phyloP scores from a whole-genome alignment of 2,113 vertebrate genomes.

The Dolichotis patagonum region DNA sequence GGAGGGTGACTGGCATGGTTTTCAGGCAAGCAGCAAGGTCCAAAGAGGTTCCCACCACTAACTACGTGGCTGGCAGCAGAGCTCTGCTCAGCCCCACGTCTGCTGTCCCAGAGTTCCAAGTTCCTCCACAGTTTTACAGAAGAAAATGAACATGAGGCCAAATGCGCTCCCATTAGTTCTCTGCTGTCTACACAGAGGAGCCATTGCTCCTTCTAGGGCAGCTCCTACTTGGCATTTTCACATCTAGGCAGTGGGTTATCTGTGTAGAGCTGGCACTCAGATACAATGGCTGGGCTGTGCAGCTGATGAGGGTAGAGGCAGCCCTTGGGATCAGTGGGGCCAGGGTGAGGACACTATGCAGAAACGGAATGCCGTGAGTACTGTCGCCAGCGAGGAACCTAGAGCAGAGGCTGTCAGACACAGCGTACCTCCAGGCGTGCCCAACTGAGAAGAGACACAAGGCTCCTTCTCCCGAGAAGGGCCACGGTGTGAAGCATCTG shows the following conservation, averaged over 20 bases:
- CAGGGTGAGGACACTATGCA: background rate
- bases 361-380: background rate
- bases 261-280: background rate
- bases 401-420: background rate
- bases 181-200: background rate
- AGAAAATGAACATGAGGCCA: background rate
- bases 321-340: background rate
- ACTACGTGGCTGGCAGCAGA: background rate
- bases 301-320: background rate
- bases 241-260: rapidly evolving
- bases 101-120: background rate
- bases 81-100: background rate
- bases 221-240: background rate
- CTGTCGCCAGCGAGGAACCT: background rate
- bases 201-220: background rate
- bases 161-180: background rate
- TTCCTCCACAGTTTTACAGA: background rate
- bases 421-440: background rate
- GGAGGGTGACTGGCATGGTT: background rate
- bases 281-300: rapidly evolving
- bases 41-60: background rate
- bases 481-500: background rate
- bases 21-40: background rate
- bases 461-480: background rate
- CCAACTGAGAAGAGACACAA: background rate